These are phyloP conservation scores for Saccopteryx leptura DNA, from an alignment of 2,113 vertebrate species.

Conservation along the genomic window DNA sequence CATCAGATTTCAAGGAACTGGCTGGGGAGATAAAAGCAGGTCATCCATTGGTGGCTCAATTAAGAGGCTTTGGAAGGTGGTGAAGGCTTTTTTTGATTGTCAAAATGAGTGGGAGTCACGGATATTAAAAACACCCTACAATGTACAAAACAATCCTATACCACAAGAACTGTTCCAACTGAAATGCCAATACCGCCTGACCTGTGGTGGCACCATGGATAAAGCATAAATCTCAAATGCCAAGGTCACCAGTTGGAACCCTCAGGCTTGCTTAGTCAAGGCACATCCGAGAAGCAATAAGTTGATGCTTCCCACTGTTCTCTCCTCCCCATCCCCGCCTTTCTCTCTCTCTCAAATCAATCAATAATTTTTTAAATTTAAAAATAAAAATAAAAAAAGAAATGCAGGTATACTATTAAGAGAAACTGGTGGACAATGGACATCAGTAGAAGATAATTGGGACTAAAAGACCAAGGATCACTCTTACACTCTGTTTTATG, in stretches of 20 bases:
- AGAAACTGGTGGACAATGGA: not conserved
- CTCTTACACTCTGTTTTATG: not conserved
- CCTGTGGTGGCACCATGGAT: no score
- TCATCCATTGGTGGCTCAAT: not conserved
- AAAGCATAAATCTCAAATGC: no score
- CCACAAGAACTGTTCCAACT: not conserved
- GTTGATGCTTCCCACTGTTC: no score
- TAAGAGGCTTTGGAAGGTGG: not conserved
- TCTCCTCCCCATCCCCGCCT: no score
- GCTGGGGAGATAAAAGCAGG: not conserved
- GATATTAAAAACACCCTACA: conserved; percentile 11
- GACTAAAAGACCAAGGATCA: not conserved
- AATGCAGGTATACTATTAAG: no score
- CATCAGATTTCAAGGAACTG: not conserved
- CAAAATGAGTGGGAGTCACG: not conserved
- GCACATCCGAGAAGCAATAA: no score
- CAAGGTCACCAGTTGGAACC: no score
- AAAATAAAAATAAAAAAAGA: no score
- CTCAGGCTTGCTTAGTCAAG: no score
- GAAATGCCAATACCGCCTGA: not conserved
- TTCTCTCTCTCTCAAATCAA: no score
- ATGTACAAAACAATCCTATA: not conserved
- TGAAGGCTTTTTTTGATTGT: not conserved
- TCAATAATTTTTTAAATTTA: no score
- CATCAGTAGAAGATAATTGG: not conserved